Base-by-base conservation (phyloP, 1,140 invertebrate species). In the Ceratina japonica region DNA sequence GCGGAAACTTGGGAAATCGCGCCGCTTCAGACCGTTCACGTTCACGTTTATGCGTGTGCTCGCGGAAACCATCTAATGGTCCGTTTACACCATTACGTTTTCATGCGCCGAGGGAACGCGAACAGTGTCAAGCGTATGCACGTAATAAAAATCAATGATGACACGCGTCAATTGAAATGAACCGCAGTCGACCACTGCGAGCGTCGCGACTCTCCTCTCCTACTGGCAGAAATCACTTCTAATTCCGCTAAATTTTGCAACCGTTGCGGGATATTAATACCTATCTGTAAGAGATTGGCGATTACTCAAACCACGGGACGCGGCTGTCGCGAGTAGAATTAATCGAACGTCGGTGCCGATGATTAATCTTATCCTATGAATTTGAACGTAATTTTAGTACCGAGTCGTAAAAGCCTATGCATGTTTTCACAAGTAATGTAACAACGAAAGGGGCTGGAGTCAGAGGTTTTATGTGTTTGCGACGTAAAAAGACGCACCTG, bases 1-100 rank as follows among this genome's bases (percentile, higher is more conserved):
- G 77, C 75, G 83, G 85, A 81, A 88, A 87, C 86, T 87, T 85
- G 86, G 85, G 76, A 88, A 87, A 88, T 88, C 87, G 85, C 79
- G 73, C 61, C 76, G 73, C 83, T 82, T 66, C 84, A 63, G 59
- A 22, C 73, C 81, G 69, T 81, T 82, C 81, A 58, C 61, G 37
- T 62, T 52, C 12, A 52, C 37, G 37, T 83, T 78, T 78, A 86
- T 86, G 73, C 69, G 71, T 52, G 51, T 59, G 52, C 72, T 49
- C 27, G 59, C 71, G 73, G 68, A 83, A 84, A 68, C 56, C 73
- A 51, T 70, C 74, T 49, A 64, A 79, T 61, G 70, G 70, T 75
- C 73, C 63, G 77, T 68, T 65, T 58, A 54, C 37, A 58, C n/a
- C 37, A 37, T 20, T 10, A 31, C 52, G 65, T 37, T 49, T 65